phyloP scores from a whole-genome alignment of 2,888 invertebrate species.

The Epinotia demarniana region DNA sequence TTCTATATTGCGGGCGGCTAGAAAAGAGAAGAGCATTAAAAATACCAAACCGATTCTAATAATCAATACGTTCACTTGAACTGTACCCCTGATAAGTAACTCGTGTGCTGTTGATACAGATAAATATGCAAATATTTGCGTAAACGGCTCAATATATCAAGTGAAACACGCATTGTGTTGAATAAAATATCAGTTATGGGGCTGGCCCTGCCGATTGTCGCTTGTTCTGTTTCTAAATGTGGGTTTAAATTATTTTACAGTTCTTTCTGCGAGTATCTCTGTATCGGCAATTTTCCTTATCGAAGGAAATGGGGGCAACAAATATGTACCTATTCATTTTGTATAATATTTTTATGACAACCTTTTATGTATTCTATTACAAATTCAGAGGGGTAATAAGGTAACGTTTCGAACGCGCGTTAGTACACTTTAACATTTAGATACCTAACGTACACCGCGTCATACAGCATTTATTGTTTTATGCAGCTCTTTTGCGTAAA shows the following conservation, averaged over 20 bases:
- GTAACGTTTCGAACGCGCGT: too few species aligned
- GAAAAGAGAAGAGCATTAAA: neutral
- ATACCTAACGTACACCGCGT: too few species aligned
- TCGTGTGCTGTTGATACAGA: conserved; percentile 10
- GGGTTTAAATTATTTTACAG: neutral
- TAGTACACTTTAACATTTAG: too few species aligned
- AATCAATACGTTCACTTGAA: neutral
- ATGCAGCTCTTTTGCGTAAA: too few species aligned
- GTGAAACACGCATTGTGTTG: conserved; percentile 20
- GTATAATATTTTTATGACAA: too few species aligned
- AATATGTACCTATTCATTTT: too few species aligned
- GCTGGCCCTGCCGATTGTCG: neutral
- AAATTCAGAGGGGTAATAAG: too few species aligned
- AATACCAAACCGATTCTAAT: neutral
- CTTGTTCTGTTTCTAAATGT: neutral
- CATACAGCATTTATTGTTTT: too few species aligned
- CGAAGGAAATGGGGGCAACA: neutral
- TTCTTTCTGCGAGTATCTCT: neutral
- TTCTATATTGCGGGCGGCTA: too few species aligned
- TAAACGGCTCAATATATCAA: conserved; percentile 25
- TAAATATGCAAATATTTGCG: conserved; percentile 21
- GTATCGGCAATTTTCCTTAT: neutral
- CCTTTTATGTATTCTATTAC: too few species aligned
- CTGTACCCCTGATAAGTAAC: neutral
- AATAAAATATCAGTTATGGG: conserved; percentile 22